Conservation (phyloP, 2,113 vertebrate species). For the Rhea americana region DNA sequence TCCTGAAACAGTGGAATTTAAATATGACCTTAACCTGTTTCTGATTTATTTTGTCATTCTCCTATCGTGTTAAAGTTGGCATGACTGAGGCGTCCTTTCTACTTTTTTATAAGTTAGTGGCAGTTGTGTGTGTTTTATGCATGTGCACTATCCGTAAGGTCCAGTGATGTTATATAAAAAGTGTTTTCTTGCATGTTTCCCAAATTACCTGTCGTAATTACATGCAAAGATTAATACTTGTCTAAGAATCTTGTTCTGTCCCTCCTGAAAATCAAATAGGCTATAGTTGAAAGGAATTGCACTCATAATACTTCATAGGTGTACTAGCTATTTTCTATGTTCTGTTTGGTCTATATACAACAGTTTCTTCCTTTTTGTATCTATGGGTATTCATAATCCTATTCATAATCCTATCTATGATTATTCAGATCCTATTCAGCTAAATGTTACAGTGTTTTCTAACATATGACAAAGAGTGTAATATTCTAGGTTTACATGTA, state of each 20-base stretch:
- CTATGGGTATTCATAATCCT: no score
- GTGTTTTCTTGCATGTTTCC: background rate
- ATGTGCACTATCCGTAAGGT: background rate
- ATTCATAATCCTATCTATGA: no score
- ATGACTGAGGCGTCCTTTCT: background rate
- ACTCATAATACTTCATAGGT: background rate
- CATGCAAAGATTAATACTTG: background rate
- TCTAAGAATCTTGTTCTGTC: background rate
- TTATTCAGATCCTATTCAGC: background rate
- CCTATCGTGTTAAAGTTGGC: background rate
- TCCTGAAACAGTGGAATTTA: background rate
- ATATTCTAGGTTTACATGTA: background rate
- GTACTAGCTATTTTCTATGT: background rate
- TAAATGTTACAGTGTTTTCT: background rate
- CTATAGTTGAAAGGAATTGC: background rate
- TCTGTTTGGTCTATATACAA: background rate
- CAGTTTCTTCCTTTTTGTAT: background rate
- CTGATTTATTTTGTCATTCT: background rate
- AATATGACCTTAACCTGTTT: background rate
- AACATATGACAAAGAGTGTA: background rate
- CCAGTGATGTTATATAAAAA: background rate
- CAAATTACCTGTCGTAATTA: background rate
- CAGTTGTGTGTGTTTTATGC: background rate
- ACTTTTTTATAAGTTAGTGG: background rate
- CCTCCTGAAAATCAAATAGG: background rate